These are phyloP conservation scores for Rattus norvegicus DNA, from an alignment of 2,113 vertebrate species.

Conservation along the genomic window GRCr8 NC_086030.1:33124001-33124500, in stretches of 20 bases:
- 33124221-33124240: neutral
- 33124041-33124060: neutral
- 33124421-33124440: neutral
- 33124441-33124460: neutral
- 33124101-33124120: neutral
- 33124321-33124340: neutral
- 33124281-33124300: neutral
- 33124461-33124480: neutral
- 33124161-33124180: accelerated
- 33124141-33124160: too few species aligned
- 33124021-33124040: neutral
- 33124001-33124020: too few species aligned
- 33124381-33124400: too few species aligned
- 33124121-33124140: neutral
- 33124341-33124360: neutral
- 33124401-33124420: neutral
- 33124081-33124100: neutral
- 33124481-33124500: neutral
- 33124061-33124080: neutral
- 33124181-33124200: too few species aligned
- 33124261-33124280: neutral
- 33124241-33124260: neutral
- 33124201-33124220: neutral
- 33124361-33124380: neutral
- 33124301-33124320: neutral